These are phyloP conservation scores for Eriocheir sinensis DNA, from an alignment of 1,140 invertebrate genomes.

Conservation along the genomic window DNA sequence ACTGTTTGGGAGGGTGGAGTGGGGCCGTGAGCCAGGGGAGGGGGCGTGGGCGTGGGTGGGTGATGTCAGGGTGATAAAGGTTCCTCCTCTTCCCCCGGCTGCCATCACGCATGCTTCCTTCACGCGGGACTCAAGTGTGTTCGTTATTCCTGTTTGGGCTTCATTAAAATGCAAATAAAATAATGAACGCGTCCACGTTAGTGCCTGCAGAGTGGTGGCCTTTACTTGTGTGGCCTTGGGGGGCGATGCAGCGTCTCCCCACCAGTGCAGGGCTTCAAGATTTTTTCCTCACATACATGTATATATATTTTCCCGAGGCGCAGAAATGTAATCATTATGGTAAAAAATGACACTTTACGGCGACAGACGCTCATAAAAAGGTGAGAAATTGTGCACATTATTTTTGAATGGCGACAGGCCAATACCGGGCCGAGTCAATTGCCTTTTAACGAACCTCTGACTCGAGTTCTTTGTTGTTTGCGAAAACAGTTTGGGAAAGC, in stretches of 20 bases:
- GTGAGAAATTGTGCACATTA: conserved; percentile 25
- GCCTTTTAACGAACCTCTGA: conserved; percentile 23
- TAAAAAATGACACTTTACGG: conserved; percentile 25
- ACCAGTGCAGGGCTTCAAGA: not conserved
- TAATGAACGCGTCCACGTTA: not conserved
- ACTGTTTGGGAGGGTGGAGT: too few relatives aligned
- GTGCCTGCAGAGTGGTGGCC: not conserved
- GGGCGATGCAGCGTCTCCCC: not conserved
- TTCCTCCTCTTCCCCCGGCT: not conserved
- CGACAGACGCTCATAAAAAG: not conserved
- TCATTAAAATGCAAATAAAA: not conserved
- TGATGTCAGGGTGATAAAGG: conserved; percentile 4
- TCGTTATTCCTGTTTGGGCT: not conserved
- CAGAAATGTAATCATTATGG: conserved; percentile 25
- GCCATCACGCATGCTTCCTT: not conserved
- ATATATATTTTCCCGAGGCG: conserved; percentile 2
- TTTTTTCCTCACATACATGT: not conserved
- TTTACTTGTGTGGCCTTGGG: not conserved
- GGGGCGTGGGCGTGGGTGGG: not conserved
- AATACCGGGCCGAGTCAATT: not conserved
- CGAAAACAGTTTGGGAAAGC: not conserved
- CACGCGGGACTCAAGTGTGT: not conserved
- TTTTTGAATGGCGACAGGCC: conserved; percentile 20
- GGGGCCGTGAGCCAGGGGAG: too few relatives aligned
- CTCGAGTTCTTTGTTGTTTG: conserved; percentile 24